phyloP scores from a whole-genome alignment of 2,113 vertebrate genomes.

The Ammodytes dubius region DNA sequence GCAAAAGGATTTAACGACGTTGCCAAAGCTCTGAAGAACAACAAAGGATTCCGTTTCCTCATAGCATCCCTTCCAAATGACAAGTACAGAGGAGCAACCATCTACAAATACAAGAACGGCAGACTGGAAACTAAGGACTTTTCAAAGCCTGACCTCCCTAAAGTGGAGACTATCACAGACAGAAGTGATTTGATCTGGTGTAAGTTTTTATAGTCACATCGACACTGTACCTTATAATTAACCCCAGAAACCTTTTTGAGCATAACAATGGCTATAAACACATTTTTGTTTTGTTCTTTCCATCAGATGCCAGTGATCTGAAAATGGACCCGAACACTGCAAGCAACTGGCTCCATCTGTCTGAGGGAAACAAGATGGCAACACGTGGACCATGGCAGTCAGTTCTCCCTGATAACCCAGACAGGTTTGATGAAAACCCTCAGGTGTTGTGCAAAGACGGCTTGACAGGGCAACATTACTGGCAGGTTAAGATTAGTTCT shows the following conservation, averaged over 20 bases:
- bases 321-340: neutral
- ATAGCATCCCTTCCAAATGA: neutral
- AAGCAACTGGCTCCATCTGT: neutral
- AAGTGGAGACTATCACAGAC: no score
- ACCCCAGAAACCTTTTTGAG: neutral
- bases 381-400: neutral
- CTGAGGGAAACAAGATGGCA: neutral
- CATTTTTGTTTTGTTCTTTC: neutral
- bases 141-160: no score
- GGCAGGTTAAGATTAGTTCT: neutral
- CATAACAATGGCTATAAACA: neutral
- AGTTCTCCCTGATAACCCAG: neutral
- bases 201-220: neutral
- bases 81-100: neutral
- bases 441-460: neutral
- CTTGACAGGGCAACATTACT: neutral
- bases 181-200: no score
- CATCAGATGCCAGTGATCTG: neutral
- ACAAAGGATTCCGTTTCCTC: neutral
- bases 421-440: accelerated
- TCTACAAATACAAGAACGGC: neutral
- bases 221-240: neutral
- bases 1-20: accelerated
- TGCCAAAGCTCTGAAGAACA: neutral
- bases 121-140: neutral